Evolutionary conservation across 2,113 vertebrate species (phyloP).

Genomic region (Alectura lathami): DNA sequence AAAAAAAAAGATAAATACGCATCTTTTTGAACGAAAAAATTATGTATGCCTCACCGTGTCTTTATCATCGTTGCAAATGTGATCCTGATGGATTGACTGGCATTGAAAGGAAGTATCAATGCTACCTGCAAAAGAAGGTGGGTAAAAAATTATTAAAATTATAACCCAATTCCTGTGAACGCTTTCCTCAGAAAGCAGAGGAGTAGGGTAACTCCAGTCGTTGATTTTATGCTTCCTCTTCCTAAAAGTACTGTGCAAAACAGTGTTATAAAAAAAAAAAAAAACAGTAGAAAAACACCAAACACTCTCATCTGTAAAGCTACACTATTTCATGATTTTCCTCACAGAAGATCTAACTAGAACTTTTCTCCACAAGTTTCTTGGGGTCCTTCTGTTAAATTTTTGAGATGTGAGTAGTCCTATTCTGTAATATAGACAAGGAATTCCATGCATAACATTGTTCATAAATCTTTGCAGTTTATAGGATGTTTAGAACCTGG

Average conservation of each 20-base stretch:
- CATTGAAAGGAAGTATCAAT: constrained; percentile 80
- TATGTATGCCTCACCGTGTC: constrained; percentile 80
- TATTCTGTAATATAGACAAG: background rate
- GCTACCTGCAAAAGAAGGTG: constrained; percentile 77
- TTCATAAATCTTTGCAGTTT: background rate
- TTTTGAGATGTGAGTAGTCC: background rate
- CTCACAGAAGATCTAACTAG: background rate
- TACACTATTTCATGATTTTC: background rate
- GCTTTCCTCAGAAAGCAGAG: background rate
- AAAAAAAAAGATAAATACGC: background rate
- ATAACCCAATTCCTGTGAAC: background rate
- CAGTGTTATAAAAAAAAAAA: background rate
- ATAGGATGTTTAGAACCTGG: background rate
- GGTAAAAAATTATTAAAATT: constrained; percentile 21
- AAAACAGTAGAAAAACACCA: background rate
- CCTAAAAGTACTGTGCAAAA: background rate
- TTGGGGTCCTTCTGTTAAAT: background rate
- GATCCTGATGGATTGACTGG: constrained; percentile 83
- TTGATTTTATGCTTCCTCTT: background rate
- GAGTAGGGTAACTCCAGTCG: background rate
- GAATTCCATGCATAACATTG: background rate
- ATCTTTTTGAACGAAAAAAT: constrained; percentile 45
- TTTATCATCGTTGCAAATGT: constrained; percentile 83
- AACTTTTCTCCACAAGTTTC: background rate
- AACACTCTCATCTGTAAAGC: background rate